Conservation (phyloP, 2,113 vertebrate genomes). For the Cinclus mexicanus region DNA sequence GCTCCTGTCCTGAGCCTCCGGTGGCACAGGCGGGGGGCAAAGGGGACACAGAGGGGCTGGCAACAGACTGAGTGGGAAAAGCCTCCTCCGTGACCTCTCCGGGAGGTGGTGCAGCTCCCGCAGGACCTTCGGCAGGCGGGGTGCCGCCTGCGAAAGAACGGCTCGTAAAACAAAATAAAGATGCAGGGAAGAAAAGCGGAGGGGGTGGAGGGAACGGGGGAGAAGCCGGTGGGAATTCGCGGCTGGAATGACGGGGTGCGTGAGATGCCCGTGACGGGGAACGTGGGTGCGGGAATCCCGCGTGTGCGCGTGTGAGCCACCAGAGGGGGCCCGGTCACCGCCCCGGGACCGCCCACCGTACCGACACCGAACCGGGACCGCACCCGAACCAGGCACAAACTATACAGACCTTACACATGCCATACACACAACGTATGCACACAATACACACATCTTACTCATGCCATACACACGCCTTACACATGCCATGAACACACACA, state of each 20-base stretch:
- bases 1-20: background rate
- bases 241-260: background rate
- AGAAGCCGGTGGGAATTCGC: background rate
- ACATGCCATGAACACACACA: background rate
- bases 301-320: background rate
- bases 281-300: background rate
- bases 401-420: too few relatives aligned
- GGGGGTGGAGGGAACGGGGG: background rate
- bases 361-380: too few relatives aligned
- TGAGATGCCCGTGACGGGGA: too few relatives aligned
- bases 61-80: background rate
- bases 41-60: background rate
- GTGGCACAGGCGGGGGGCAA: background rate
- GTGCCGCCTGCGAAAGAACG: too few relatives aligned
- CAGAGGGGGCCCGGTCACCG: background rate
- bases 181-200: fast-evolving
- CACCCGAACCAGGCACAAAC: too few relatives aligned
- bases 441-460: background rate
- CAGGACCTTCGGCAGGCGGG: background rate
- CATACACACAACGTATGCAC: background rate
- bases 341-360: background rate
- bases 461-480: too few relatives aligned
- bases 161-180: too few relatives aligned
- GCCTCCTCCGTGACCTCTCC: background rate
- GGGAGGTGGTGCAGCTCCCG: background rate